Percentiles rank a stretch among this genome's conserved stretches.
phyloP scores from a whole-genome alignment of 2,888 invertebrate genomes.

The Aphelenchoides bicaudatus region DNA sequence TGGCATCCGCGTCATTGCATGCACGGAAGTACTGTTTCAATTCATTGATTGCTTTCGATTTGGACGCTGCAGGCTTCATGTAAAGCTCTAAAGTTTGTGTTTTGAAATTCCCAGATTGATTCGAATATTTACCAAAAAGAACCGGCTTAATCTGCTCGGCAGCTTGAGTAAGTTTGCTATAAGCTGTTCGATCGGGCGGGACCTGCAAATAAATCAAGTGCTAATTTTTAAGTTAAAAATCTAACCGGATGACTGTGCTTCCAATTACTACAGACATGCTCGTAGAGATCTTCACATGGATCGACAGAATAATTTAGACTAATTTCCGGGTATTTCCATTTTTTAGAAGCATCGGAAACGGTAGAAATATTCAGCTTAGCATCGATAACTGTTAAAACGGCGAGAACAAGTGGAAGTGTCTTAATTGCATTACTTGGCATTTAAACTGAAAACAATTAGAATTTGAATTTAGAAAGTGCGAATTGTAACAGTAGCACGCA shows the following conservation, averaged over 20 bases:
- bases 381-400: too few relatives aligned
- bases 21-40: constrained; percentile 12
- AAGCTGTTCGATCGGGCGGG: constrained; percentile 8
- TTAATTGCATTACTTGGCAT: too few relatives aligned
- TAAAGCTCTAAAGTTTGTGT: constrained; percentile 1
- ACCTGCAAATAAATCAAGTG: too few relatives aligned
- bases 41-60: constrained; percentile 3
- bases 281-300: constrained; percentile 8
- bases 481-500: too few relatives aligned
- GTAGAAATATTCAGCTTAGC: too few relatives aligned
- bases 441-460: too few relatives aligned
- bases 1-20: neutral
- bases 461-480: too few relatives aligned
- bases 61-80: neutral
- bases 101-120: too few relatives aligned
- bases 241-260: neutral
- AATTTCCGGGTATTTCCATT: neutral
- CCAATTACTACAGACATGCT: constrained; percentile 3
- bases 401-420: too few relatives aligned
- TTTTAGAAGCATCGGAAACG: too few relatives aligned
- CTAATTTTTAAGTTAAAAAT: too few relatives aligned
- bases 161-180: constrained; percentile 3
- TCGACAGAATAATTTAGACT: constrained; percentile 6
- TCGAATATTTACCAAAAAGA: constrained; percentile 1
- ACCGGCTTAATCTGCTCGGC: constrained; percentile 5